Evolutionary conservation across 2,113 vertebrate species (phyloP), one percentile per base, ranked within the genome.

Genomic region (Vulpes vulpes): DNA sequence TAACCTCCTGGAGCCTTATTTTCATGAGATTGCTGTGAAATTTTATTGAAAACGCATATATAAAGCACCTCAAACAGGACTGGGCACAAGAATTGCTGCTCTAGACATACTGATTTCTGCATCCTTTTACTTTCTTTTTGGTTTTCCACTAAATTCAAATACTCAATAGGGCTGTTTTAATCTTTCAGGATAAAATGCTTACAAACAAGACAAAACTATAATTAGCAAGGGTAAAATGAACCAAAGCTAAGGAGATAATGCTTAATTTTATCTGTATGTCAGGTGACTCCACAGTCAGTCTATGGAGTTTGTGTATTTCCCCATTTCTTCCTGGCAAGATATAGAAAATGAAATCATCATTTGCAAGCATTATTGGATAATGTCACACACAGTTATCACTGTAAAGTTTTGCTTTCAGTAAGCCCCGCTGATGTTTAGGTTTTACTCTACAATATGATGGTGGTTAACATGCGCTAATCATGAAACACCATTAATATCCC

Each of bases 1-100:
- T 78, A 95, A 94, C 91, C 80, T 97, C 95, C 89, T 71, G 55
- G 95, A 96, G 60, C 69, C 93, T 96, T 55, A n/a, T 95, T 98
- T 97, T 98, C 96, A 96, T 88, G 88, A 74, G 80, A 81, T 95
- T 73, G 57, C 87, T 92, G 69, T 95, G 98, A 95, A 88, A 95
- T 96, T 98, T 97, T 97, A 97, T 97, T 94, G 96, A 94, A 85
- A 97, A 96, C 3, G 1, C 67, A 32, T 25, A 92, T 20, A 84
- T 73, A 95, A 94, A 96, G 57, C 60, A 53, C 27, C 20, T 22
- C 91, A 87, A 95, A 35, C 51, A 74, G 62, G 43, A 55, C 59
- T n/a, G 81, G 83, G 59, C 74, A 76, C 17, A 35, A 12, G 43
- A 51, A 57, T 19, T 3, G 8, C 74, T 81, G 38, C n/a, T 85